Percentiles rank a stretch among this genome's conserved stretches.
Evolutionary conservation across 2,888 invertebrate species (phyloP).

Genomic region (Ophion ellenae): DNA sequence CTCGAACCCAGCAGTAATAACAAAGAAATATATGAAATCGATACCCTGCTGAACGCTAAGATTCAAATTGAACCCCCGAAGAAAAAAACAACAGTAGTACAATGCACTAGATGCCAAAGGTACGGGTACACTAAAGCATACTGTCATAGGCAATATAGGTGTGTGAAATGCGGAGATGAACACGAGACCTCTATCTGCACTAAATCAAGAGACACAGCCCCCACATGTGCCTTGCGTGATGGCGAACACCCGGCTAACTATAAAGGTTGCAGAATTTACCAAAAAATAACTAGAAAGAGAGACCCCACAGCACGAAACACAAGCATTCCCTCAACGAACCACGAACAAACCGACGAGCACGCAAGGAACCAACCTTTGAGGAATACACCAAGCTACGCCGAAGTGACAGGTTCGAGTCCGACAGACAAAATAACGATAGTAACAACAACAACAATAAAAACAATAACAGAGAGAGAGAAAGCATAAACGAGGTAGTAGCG

Average conservation of each 20-base stretch:
- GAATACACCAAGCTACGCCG: constrained; percentile 11
- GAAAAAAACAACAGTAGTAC: constrained; percentile 6
- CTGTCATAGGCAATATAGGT: too few relatives aligned
- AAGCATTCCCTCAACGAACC: neutral
- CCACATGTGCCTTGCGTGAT: too few relatives aligned
- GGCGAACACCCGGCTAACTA: too few relatives aligned
- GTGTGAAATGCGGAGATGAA: too few relatives aligned
- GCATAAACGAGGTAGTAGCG: neutral
- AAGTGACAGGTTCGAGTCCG: neutral
- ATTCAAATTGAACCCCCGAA: neutral
- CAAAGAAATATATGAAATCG: neutral
- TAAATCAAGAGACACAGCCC: too few relatives aligned
- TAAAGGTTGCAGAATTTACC: too few relatives aligned
- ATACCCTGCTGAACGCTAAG: neutral
- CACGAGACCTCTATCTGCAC: too few relatives aligned
- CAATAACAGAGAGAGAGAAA: neutral
- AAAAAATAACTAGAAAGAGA: too few relatives aligned
- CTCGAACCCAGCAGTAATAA: neutral
- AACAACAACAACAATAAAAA: constrained; percentile 1
- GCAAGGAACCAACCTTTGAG: neutral
- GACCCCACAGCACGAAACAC: too few relatives aligned
- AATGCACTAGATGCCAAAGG: constrained; percentile 14
- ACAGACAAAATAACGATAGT: neutral
- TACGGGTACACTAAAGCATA: neutral
- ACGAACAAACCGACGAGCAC: constrained; percentile 1